phyloP scores from a whole-genome alignment of 1,140 invertebrate species.

The Drosophila novamexicana region DNA sequence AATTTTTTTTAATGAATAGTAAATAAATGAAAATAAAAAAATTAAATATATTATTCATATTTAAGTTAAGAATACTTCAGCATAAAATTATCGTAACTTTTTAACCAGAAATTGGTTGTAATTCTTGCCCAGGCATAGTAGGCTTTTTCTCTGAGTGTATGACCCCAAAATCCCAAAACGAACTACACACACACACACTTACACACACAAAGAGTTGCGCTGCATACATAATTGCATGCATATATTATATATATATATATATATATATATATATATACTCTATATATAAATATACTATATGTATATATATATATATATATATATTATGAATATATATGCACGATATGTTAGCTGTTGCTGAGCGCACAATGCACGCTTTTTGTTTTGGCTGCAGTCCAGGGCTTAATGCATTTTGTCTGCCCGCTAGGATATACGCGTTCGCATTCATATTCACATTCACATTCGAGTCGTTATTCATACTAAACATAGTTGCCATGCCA shows the following conservation, averaged over 20 bases:
- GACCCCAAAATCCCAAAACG: constrained; percentile 56
- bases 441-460: constrained; percentile 12
- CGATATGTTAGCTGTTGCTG: constrained; percentile 39
- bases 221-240: constrained; percentile 23
- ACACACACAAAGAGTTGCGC: constrained; percentile 8
- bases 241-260: too few species aligned
- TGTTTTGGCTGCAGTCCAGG: constrained; percentile 39
- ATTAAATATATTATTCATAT: too few species aligned
- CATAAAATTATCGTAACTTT: too few species aligned
- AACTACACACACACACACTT: constrained; percentile 15
- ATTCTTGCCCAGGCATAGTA: background rate
- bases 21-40: too few species aligned
- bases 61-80: too few species aligned
- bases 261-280: constrained; percentile 4
- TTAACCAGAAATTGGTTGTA: background rate
- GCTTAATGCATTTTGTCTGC: constrained; percentile 44
- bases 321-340: background rate
- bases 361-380: constrained; percentile 50
- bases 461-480: constrained; percentile 36
- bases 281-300: background rate
- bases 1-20: too few species aligned
- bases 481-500: constrained; percentile 7
- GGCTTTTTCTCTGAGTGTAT: constrained; percentile 5
- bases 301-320: background rate
- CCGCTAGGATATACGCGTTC: constrained; percentile 32